phyloP scores from a whole-genome alignment of 2,888 invertebrate species.

The Drosophila affinis region DNA sequence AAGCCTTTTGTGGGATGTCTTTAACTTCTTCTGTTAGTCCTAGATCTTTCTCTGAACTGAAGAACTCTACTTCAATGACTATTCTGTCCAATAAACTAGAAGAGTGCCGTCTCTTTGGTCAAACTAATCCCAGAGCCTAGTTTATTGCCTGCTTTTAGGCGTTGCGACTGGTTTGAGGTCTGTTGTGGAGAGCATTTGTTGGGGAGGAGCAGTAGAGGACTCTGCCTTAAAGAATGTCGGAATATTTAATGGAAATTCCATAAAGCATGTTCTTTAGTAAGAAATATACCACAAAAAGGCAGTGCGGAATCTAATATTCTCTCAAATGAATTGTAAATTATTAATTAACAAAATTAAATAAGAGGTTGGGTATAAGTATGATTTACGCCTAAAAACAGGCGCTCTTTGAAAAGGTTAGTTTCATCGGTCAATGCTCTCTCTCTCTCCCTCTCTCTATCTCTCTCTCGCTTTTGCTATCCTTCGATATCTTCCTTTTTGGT shows the following conservation, averaged over 20 bases:
- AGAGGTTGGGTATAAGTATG: too few relatives aligned
- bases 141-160: slow-evolving; percentile 65
- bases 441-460: not conserved
- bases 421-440: not conserved
- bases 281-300: too few relatives aligned
- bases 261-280: not conserved
- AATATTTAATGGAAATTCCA: not conserved
- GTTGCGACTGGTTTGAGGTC: slow-evolving; percentile 18
- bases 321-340: too few relatives aligned
- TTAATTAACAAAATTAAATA: not conserved
- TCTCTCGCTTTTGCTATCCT: slow-evolving; percentile 48
- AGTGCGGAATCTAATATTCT: not conserved
- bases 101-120: not conserved
- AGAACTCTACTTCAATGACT: not conserved
- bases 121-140: slow-evolving; percentile 24
- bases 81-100: not conserved
- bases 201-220: rapidly evolving
- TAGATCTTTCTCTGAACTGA: too few relatives aligned
- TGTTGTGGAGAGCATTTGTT: not conserved
- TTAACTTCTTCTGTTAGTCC: too few relatives aligned
- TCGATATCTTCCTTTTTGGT: slow-evolving; percentile 65
- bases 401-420: not conserved
- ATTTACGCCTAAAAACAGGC: slow-evolving; percentile 7
- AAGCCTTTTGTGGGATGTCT: not conserved
- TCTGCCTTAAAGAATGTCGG: not conserved